Base-by-base conservation (phyloP, 1,140 invertebrate species). In the Meloidogyne hapla region DNA sequence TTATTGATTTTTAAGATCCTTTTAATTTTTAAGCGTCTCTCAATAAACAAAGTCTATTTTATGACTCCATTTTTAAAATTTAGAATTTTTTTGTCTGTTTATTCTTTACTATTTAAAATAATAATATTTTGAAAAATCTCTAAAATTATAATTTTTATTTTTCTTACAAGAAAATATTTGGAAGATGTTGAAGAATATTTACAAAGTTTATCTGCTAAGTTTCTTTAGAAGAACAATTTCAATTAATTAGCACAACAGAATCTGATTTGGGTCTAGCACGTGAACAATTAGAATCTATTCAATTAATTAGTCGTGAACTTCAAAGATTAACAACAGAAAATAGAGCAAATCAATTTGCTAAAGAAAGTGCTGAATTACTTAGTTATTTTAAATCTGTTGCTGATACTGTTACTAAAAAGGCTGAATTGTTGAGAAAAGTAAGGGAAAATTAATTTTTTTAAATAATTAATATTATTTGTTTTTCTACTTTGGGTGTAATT, bases 361-460 rank as follows among this genome's bases (percentile, higher is more conserved):
- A 92, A 40, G 90, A 96, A 8, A 93, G 98, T 0, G 93, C 93
- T 0, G 90, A 94, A 66, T 94, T 96, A 85, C 96, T 96, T 87
- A 90, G 94, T 45, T 90, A 94, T 42, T 98, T 96, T 89, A 95
- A 97, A 84, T 92, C 93, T 1, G 94, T 98, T 80, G 93, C 93
- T 28, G 95, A 98, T 85, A 94, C 96, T 88, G 83, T 84, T 18
- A 28, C 8, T 42, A 40, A 70, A 23, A 71, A 66, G n/a, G 28
- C 81, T 5, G 70, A 83, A 23, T 65, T 84, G 61, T 25, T 80
- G 1, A 48, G 76, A n/a, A 56, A 56, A n/a, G 48, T 56, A 56
- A n/a, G n/a, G 6, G n/a, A 56, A 6, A 8, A n/a, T 8, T 42
- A 5, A 5, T 33, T 33, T 33, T 8, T 33, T 33, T 1, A 8